Base-by-base conservation (phyloP, 2,888 invertebrate genomes). In the Eupithecia vulgata region DNA sequence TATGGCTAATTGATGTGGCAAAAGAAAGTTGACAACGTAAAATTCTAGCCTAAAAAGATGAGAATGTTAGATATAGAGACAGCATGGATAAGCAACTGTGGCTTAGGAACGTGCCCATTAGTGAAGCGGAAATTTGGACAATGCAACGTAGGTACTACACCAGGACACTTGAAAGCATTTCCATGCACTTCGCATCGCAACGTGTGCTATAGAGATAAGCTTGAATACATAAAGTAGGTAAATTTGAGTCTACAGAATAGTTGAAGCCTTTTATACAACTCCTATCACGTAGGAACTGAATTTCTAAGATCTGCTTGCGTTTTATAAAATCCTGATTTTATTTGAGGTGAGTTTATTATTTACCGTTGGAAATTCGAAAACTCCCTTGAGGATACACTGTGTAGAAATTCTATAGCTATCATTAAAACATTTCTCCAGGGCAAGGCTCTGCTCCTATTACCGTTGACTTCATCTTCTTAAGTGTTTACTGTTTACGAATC, bases 351-450 rank as follows among this genome's bases (percentile, higher is more conserved):
- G 25, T 25, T n/a, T 25, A 25, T 52, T 21, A 52, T 57, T 57
- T 57, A 5, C 25, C n/a, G 57, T 21, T 57, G 25, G 21, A 57
- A 57, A 57, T 34, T 61, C 34, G 15, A 61, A 61, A 61, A 61
- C 21, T 65, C 65, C 37, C 65, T 21, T 25, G 65, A 1, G 65
- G 21, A 65, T 40, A 40, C 25, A 65, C 40, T 5, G 40, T 40
- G 40, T 40, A 65, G 59, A 72, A 77, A 72, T 72, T 76, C 62
- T 76, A 73, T 70, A 72, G 75, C 71, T 72, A 66, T 72, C 75
- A 71, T 76, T 75, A 68, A 72, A 77, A 74, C 67, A 66, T 34
- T 34, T 75, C 77, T 78, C 77, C 62, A 13, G 48, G 73, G 77
- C 75, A 67, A 67, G 34, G 70, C 73, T 64, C 64, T 52, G 68